Evolutionary conservation across 2,113 vertebrate species (phyloP), one percentile per base, ranked within the genome.

Genomic region (Synchiropus splendidus): DNA sequence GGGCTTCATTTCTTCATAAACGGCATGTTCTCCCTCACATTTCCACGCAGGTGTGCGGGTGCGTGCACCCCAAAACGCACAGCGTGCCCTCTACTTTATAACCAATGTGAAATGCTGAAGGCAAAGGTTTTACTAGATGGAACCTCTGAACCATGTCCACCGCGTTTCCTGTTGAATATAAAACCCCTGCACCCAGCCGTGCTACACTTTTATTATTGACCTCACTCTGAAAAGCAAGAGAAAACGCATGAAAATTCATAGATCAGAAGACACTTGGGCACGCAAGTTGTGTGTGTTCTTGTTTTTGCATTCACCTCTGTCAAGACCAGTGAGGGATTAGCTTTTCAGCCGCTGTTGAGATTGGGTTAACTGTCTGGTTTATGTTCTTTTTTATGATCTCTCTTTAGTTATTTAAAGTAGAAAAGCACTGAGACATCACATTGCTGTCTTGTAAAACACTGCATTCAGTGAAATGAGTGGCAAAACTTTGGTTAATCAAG

Each of bases 91-190:
- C 39, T 13, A 15, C 45, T 75, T 76, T 80, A 73, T 66, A 61
- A 64, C 45, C 47, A 55, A 55, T 55, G 54, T 58, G 64, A 79
- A 62, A 59, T 17, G 53, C 66, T 66, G 21, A 57, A 38, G 66
- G 68, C 68, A 15, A 15, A 56, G 72, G 65, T 79, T 80, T 83
- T 68, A 79, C 66, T 65, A 70, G 68, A 49, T 10, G 12, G 51
- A 76, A 54, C 72, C 63, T 42, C 42, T 80, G 74, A 81, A 75
- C 75, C 70, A 37, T 66, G 68, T 77, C 64, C 46, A 44, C 35
- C 48, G 31, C 6, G 60, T 57, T 70, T 79, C 77, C 72, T 78
- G 66, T 42, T 3, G 9, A 32, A 35, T 43, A 15, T 45, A 43
- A 38, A 34, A 36, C 34, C 37, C 45, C 16, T 12, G 13, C 40